Evolutionary conservation across 2,888 invertebrate species (phyloP).

Genomic region (Aplocera efformata): DNA sequence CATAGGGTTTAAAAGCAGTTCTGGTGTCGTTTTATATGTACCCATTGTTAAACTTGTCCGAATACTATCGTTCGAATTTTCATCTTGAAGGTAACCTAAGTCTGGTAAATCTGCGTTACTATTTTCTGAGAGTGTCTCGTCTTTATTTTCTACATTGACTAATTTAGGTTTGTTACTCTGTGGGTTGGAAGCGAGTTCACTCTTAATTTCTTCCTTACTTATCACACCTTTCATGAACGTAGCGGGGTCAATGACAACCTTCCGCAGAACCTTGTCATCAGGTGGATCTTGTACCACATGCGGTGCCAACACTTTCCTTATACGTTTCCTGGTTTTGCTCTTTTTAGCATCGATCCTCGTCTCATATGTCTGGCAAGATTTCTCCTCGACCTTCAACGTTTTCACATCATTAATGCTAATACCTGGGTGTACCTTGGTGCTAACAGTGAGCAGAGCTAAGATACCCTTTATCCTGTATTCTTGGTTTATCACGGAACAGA

Average conservation of each 20-base stretch:
- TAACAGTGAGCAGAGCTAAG: conserved; percentile 44
- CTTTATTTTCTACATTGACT: too few species aligned
- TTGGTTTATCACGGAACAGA: conserved; percentile 55
- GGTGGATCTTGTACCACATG: conserved; percentile 48
- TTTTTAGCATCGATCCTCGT: conserved; percentile 24
- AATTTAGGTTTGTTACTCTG: too few species aligned
- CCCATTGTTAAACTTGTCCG: conserved; percentile 41
- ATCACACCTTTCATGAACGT: not conserved
- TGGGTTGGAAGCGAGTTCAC: not conserved
- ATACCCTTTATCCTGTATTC: conserved; percentile 56
- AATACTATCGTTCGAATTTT: conserved; percentile 46
- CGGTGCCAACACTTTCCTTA: conserved; percentile 36
- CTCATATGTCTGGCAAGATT: conserved; percentile 45
- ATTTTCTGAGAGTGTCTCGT: conserved; percentile 1
- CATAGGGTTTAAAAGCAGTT: conserved; percentile 31
- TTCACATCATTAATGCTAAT: conserved; percentile 26
- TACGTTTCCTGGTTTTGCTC: conserved; percentile 25
- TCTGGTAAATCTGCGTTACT: conserved; percentile 14
- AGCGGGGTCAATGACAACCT: conserved; percentile 2
- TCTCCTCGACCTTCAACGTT: conserved; percentile 6
- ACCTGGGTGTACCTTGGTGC: too few species aligned
- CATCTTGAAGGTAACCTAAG: conserved; percentile 33
- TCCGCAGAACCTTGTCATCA: conserved; percentile 1
- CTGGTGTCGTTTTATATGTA: conserved; percentile 22
- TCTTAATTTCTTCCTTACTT: not conserved